Base-by-base conservation (phyloP, 2,888 invertebrate genomes). In the Andrena bucephala region DNA sequence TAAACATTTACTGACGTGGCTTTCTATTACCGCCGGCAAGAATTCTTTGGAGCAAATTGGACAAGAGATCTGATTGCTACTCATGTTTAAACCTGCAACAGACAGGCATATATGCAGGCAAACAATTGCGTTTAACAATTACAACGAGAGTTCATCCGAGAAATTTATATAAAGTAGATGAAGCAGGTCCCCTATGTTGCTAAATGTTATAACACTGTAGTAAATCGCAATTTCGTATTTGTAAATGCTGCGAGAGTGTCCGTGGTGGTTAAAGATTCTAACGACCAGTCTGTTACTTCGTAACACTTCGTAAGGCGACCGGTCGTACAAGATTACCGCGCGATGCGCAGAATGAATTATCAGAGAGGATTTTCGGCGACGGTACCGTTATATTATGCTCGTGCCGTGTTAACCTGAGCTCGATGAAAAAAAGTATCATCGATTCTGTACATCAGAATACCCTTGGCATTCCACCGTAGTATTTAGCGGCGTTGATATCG, bases 1-100 rank as follows among this genome's bases (percentile, higher is more conserved):
- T 87, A 97, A 94, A 93, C 97, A 97, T 92, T 95, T 96, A 90
- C 96, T 96, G 0, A 95, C 97, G 92, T 97, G 97, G 83, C 94
- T 94, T 93, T 97, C 96, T 76, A 97, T 96, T 42, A 94, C 89
- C 24, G 92, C 87, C 67, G 94, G 89, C 29, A 94, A 89, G 93
- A 95, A 96, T 33, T 92, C 89, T 91, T 95, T 95, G 74, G 93
- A 94, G 92, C 97, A 97, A 73, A 97, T 95, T 1, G 97, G 97
- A 92, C 97, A 97, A 66, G 89, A 85, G 24, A 92, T 78, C 16
- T 82, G 73, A n/a, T 88, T 75, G 24, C 13, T 62, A 54, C 84
- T 82, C 90, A 89, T 89, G n/a, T 80, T 85, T 76, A 29, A 70
- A 60, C 29, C 57, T 75, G 48, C 10, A 69, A 78, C n/a, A 65